Evolutionary conservation across 1,140 invertebrate species (phyloP).

Genomic region (Meloidogyne chitwoodi): DNA sequence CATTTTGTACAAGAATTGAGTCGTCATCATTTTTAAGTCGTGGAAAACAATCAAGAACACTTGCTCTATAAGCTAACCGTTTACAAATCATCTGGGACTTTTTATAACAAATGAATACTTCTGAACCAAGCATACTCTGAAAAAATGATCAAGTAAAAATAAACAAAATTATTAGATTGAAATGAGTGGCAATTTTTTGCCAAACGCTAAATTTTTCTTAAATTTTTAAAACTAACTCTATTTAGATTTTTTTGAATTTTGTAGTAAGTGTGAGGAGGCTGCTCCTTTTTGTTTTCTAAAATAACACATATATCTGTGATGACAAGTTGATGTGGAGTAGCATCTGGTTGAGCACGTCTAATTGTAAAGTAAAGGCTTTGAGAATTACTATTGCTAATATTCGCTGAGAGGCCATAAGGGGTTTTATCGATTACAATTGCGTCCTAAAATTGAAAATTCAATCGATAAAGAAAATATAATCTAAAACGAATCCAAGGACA

Average conservation of each 20-base stretch:
- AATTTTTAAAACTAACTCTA: conserved; percentile 79
- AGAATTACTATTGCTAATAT: conserved; percentile 87
- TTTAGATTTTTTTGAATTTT: conserved; percentile 92
- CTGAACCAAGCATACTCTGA: conserved; percentile 72
- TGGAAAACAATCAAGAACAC: conserved; percentile 59
- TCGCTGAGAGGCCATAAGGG: conserved; percentile 78
- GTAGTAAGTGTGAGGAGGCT: conserved; percentile 90
- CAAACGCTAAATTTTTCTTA: no score
- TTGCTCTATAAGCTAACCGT: conserved; percentile 66
- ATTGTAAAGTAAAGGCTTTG: conserved; percentile 83
- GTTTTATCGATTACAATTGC: conserved; percentile 65
- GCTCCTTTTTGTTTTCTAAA: conserved; percentile 83
- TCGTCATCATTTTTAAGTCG: conserved; percentile 71
- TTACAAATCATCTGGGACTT: conserved; percentile 91
- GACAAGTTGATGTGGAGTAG: conserved; percentile 89
- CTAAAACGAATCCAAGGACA: no score
- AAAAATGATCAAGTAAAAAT: no score
- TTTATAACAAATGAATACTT: conserved; percentile 96
- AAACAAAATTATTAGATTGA: no score
- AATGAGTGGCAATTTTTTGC: no score
- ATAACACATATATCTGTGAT: conserved; percentile 96
- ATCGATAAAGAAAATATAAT: not conserved
- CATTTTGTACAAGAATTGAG: conserved; percentile 78
- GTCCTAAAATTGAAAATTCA: not conserved
- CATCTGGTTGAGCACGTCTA: conserved; percentile 74